These are phyloP conservation scores for Caerostris darwini DNA, from an alignment of 1,140 invertebrate genomes.

Conservation along the genomic window DNA sequence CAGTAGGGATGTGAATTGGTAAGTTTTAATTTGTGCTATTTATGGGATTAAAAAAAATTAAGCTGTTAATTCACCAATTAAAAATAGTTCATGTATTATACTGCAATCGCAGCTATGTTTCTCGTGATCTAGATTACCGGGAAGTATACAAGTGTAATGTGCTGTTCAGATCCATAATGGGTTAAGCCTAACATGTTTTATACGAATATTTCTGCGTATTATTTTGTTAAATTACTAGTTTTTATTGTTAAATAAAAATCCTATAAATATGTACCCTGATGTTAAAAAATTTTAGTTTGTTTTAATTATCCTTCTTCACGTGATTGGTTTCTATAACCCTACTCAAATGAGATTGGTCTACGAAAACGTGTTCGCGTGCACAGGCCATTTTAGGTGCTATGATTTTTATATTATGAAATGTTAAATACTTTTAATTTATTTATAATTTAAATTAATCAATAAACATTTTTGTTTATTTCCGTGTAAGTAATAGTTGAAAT, in stretches of 20 bases:
- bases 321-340: slow-evolving; percentile 50
- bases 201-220: not conserved
- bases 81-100: not conserved
- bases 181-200: slow-evolving; percentile 74
- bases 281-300: not conserved
- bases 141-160: slow-evolving; percentile 72
- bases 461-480: slow-evolving; percentile 2
- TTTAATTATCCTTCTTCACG: slow-evolving; percentile 57
- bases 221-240: not conserved
- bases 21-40: slow-evolving; percentile 1
- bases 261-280: not conserved
- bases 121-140: slow-evolving; percentile 76
- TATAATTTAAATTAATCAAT: not conserved
- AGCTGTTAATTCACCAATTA: not conserved
- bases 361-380: slow-evolving; percentile 76
- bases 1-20: slow-evolving; percentile 74
- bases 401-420: not conserved
- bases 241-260: not conserved
- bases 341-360: slow-evolving; percentile 66
- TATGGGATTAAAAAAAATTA: not conserved
- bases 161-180: slow-evolving; percentile 73
- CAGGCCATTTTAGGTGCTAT: slow-evolving; percentile 64
- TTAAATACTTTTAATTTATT: slow-evolving; percentile 2
- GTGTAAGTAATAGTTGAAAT: not conserved
- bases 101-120: not conserved